phyloP scores from a whole-genome alignment of 1,140 invertebrate species.

The Protaetia brevitarsis region DNA sequence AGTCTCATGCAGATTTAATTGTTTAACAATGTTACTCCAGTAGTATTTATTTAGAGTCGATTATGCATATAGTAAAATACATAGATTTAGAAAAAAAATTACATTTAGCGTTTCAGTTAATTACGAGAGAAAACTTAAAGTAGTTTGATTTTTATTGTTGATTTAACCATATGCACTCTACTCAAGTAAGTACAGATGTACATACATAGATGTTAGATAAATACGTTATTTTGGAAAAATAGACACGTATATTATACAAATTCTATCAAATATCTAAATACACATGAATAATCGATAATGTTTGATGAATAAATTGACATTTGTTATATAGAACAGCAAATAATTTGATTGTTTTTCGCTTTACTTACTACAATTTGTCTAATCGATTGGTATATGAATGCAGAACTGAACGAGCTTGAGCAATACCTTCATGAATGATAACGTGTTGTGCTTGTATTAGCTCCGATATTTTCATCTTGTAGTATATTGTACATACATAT shows the following conservation, averaged over 20 bases:
- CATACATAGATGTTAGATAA: not conserved
- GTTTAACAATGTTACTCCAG: not conserved
- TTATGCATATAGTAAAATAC: not conserved
- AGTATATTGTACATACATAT: not conserved
- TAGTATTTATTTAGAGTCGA: not conserved
- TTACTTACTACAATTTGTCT: constrained; percentile 16
- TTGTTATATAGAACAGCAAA: constrained; percentile 15
- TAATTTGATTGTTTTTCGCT: constrained; percentile 27
- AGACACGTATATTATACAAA: constrained; percentile 13
- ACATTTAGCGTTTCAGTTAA: too few species aligned
- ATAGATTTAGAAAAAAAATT: too few species aligned
- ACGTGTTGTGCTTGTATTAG: not conserved
- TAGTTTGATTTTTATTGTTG: too few species aligned
- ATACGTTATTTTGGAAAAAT: constrained; percentile 1
- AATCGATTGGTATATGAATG: not conserved
- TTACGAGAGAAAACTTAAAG: too few species aligned
- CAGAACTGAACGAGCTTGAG: not conserved
- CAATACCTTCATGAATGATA: constrained; percentile 3
- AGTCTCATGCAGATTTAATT: not conserved
- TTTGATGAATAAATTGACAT: constrained; percentile 7
- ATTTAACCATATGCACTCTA: not conserved
- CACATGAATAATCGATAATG: constrained; percentile 2
- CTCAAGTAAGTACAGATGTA: not conserved
- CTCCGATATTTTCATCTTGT: not conserved
- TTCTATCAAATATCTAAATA: constrained; percentile 6